These are phyloP conservation scores for Aramus guarauna DNA, from an alignment of 2,113 vertebrate species.

Conservation along the genomic window DNA sequence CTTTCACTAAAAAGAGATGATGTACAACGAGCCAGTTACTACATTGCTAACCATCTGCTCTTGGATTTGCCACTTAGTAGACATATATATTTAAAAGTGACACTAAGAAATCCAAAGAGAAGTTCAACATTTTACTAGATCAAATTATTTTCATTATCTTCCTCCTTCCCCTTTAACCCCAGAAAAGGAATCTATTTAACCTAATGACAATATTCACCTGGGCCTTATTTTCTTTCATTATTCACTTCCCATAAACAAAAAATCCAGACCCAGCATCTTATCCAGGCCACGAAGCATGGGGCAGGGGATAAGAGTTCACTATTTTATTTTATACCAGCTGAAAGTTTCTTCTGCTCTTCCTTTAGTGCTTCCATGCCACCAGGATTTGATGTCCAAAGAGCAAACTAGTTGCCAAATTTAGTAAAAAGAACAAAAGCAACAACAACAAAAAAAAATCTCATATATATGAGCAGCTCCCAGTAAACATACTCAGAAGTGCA, in stretches of 20 bases:
- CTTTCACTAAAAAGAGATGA: not conserved
- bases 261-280: not conserved
- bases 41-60: not conserved
- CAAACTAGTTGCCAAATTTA: not conserved
- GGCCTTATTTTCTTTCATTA: not conserved
- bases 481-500: not conserved
- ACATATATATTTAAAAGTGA: not conserved
- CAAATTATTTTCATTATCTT: not conserved
- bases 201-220: not conserved
- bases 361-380: accelerated
- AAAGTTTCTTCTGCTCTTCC: not conserved
- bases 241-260: not conserved
- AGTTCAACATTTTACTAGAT: not conserved
- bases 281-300: not conserved
- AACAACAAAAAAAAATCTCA: not conserved
- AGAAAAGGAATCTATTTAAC: not conserved
- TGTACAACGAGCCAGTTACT: not conserved
- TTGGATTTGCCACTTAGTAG: not conserved
- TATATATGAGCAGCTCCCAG: not conserved
- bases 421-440: not conserved
- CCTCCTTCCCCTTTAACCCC: not conserved
- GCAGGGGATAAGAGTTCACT: not conserved
- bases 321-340: not conserved
- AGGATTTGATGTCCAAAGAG: not conserved
- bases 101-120: not conserved